Percentiles rank a stretch among this genome's conserved stretches.
Conservation (phyloP, 2,113 vertebrate species). For the Pipa parva region DNA sequence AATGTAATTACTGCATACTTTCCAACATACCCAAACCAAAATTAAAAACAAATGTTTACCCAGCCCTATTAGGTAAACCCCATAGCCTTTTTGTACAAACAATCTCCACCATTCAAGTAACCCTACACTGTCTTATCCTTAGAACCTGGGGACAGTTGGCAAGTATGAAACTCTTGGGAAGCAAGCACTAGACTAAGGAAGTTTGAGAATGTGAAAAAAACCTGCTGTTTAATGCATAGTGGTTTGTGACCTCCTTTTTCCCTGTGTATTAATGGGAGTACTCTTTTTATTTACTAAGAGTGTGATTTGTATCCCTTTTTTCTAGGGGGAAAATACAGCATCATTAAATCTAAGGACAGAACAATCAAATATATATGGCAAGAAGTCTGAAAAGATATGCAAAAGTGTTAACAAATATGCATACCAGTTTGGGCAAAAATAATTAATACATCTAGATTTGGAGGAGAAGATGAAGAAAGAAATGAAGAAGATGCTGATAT, state of each 20-base stretch:
- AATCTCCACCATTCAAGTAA: too few species aligned
- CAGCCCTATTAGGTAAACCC: too few species aligned
- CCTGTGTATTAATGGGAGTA: slow-evolving; percentile 24
- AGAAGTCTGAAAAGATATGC: slow-evolving; percentile 30
- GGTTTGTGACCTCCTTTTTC: slow-evolving; percentile 43
- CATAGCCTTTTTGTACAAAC: too few species aligned
- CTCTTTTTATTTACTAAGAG: slow-evolving; percentile 40
- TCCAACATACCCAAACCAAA: too few species aligned
- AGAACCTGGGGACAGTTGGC: too few species aligned
- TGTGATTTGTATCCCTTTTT: slow-evolving; percentile 22
- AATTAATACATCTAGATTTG: slow-evolving; percentile 16
- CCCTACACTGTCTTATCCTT: too few species aligned
- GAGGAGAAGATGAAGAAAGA: slow-evolving; percentile 30
- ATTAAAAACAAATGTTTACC: too few species aligned
- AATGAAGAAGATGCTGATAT: slow-evolving; percentile 9
- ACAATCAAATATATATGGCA: neutral
- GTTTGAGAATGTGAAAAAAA: slow-evolving; percentile 17
- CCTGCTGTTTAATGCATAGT: slow-evolving; percentile 25
- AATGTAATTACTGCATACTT: too few species aligned
- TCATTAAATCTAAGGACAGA: slow-evolving; percentile 10
- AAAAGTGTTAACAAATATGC: slow-evolving; percentile 42
- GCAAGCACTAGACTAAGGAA: neutral
- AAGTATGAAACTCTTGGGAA: too few species aligned
- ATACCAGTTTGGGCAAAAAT: slow-evolving; percentile 33
- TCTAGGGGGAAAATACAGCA: slow-evolving; percentile 19